phyloP scores from a whole-genome alignment of 2,797 vertebrate species.

The Smutsia temminckii region DNA sequence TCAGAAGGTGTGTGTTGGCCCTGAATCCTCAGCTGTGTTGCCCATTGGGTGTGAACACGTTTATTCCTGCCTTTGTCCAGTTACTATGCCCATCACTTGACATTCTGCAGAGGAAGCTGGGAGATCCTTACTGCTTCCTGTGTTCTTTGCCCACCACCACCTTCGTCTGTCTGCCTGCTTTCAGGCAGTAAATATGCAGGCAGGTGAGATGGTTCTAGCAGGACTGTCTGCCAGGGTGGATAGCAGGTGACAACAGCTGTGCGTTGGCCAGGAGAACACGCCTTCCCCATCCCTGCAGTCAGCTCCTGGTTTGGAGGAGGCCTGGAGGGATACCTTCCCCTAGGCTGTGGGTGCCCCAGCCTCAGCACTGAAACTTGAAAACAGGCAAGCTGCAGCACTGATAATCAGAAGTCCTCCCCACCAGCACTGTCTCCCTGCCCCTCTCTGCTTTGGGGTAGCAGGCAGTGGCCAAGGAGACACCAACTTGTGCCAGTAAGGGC shows the following conservation, averaged over 20 bases:
- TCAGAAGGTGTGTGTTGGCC: fast-evolving
- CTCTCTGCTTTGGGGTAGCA: neutral
- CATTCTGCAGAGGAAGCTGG: fast-evolving
- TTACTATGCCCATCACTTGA: fast-evolving
- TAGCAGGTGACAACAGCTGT: neutral
- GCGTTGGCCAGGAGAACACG: neutral
- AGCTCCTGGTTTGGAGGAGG: neutral
- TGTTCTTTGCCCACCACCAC: fast-evolving
- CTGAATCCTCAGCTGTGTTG: no score
- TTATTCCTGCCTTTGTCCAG: neutral
- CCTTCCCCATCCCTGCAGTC: neutral
- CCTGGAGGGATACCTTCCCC: neutral
- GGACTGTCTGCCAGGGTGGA: neutral
- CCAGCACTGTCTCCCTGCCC: no score
- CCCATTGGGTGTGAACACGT: fast-evolving
- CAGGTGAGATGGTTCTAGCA: neutral
- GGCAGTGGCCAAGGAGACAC: fast-evolving
- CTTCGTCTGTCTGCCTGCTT: neutral
- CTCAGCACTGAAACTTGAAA: neutral
- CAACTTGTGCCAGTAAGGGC: no score
- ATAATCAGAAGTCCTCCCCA: neutral
- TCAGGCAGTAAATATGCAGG: fast-evolving
- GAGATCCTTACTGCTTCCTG: neutral
- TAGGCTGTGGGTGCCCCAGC: fast-evolving
- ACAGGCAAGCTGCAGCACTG: neutral